Percentiles rank a stretch among this genome's conserved stretches.
These are phyloP conservation scores for Catamblyrhynchus diadema DNA, from an alignment of 2,797 vertebrate genomes.

Conservation along the genomic window DNA sequence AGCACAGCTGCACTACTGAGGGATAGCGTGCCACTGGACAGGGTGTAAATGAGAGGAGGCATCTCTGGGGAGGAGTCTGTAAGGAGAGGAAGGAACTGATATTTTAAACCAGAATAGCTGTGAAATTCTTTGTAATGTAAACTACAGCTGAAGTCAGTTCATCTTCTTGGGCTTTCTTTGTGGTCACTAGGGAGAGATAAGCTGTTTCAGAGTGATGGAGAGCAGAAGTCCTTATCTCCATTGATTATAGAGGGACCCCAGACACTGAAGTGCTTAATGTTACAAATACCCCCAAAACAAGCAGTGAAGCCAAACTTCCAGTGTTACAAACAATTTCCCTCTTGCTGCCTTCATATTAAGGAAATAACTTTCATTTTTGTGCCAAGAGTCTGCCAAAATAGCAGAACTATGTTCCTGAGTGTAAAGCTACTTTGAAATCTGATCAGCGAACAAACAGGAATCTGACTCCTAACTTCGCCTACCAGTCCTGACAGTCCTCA, in stretches of 20 bases:
- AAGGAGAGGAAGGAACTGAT: not conserved
- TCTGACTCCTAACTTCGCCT: not conserved
- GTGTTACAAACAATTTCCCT: not conserved
- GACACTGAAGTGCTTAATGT: not conserved
- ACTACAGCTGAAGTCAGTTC: not conserved
- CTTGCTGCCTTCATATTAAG: constrained; percentile 1
- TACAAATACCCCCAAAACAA: not conserved
- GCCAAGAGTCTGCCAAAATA: constrained; percentile 45
- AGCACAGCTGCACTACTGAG: not conserved
- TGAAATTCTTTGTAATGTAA: constrained; percentile 13
- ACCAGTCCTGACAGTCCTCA: not conserved
- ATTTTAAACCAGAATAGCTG: not conserved
- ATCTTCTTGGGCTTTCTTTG: constrained; percentile 1
- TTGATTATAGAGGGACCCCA: not conserved
- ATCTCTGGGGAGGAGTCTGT: not conserved
- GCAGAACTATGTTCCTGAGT: not conserved
- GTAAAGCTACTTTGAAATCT: not conserved
- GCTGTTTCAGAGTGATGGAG: not conserved
- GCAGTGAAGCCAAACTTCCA: not conserved
- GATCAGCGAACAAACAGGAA: not conserved
- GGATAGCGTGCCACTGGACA: not conserved
- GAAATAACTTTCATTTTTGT: constrained; percentile 47
- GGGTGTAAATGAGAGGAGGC: constrained; percentile 8
- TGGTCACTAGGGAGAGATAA: constrained; percentile 2
- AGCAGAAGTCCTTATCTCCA: constrained; percentile 23